Evolutionary conservation across 2,797 vertebrate species (phyloP).

Genomic region (Lacerta agilis): DNA sequence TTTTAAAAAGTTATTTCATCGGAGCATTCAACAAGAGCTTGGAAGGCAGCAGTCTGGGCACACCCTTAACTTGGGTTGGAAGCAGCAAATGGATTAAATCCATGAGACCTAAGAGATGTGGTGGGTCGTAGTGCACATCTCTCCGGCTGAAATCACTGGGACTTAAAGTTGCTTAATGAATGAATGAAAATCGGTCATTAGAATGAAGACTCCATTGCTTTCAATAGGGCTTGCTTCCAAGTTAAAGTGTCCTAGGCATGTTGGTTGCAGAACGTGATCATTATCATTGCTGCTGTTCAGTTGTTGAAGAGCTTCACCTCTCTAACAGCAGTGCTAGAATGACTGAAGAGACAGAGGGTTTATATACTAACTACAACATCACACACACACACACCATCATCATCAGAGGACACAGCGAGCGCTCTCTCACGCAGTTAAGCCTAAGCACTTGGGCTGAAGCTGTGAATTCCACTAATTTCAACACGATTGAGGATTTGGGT

Average conservation of each 20-base stretch:
- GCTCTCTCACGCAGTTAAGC: not conserved
- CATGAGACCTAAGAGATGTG: not conserved
- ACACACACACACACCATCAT: no score
- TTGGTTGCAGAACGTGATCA: no score
- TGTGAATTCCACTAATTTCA: not conserved
- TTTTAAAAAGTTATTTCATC: not conserved
- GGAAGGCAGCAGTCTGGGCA: not conserved
- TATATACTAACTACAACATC: not conserved
- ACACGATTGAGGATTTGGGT: not conserved
- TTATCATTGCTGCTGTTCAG: not conserved
- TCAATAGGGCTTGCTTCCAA: not conserved
- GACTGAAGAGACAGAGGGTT: not conserved
- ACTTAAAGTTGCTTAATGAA: not conserved
- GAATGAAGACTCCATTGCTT: not conserved
- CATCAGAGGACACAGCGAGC: not conserved
- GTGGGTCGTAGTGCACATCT: not conserved
- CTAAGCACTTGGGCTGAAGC: not conserved
- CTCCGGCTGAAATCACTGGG: not conserved
- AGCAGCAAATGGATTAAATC: not conserved
- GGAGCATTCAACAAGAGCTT: not conserved
- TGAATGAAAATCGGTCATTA: not conserved
- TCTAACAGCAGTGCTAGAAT: no score
- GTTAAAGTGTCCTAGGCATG: not conserved
- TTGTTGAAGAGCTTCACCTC: not conserved
- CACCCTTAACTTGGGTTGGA: not conserved